These are phyloP conservation scores for Euclidia mi DNA, from an alignment of 2,888 invertebrate genomes.

Conservation along the genomic window DNA sequence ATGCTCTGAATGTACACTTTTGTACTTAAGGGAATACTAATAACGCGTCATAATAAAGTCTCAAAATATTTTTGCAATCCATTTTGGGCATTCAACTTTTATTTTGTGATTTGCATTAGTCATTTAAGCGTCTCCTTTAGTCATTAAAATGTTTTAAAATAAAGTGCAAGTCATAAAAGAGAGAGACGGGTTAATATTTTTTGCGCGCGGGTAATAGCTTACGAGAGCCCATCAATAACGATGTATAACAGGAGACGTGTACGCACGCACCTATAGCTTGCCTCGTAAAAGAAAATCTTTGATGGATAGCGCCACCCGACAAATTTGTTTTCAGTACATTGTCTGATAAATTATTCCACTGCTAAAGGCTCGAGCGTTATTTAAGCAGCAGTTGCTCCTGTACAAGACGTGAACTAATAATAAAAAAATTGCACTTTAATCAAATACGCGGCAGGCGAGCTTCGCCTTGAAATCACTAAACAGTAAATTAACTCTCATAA, in stretches of 20 bases:
- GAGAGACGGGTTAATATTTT: slow-evolving; percentile 49
- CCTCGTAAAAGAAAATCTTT: slow-evolving; percentile 62
- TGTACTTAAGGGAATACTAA: background rate
- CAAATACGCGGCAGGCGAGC: slow-evolving; percentile 54
- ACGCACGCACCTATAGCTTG: slow-evolving; percentile 49
- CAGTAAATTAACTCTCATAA: slow-evolving; percentile 58
- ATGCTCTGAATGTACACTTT: slow-evolving; percentile 1
- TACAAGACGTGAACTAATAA: slow-evolving; percentile 50
- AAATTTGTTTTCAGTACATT: slow-evolving; percentile 62
- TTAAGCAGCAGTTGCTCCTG: slow-evolving; percentile 8
- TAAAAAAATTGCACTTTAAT: slow-evolving; percentile 60
- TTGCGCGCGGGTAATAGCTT: slow-evolving; percentile 47
- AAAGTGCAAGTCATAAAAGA: slow-evolving; percentile 58
- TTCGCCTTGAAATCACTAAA: slow-evolving; percentile 52
- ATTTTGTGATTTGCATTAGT: slow-evolving; percentile 53
- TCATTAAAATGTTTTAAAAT: slow-evolving; percentile 51
- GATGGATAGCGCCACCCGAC: slow-evolving; percentile 63
- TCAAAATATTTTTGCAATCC: slow-evolving; percentile 23
- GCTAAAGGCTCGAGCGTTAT: slow-evolving; percentile 30
- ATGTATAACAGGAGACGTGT: slow-evolving; percentile 46
- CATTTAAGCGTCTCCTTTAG: slow-evolving; percentile 32
- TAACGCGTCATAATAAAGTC: slow-evolving; percentile 9
- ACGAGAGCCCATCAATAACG: slow-evolving; percentile 60
- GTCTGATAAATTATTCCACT: slow-evolving; percentile 57
- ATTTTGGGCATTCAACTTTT: slow-evolving; percentile 44